These are phyloP conservation scores for Pantala flavescens DNA, from an alignment of 1,140 invertebrate genomes.

Conservation along the genomic window DNA sequence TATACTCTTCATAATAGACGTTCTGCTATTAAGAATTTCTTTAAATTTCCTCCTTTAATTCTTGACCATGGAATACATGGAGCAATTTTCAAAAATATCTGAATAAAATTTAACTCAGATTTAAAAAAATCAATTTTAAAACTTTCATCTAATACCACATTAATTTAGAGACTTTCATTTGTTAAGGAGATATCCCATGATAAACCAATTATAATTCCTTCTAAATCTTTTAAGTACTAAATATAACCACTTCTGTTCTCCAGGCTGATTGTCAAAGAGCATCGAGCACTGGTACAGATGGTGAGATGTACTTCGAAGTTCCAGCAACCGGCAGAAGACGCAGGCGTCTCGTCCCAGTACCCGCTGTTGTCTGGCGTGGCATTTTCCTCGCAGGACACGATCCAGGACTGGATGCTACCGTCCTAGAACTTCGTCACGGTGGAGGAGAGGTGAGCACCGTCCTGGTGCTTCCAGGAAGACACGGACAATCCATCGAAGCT, in stretches of 20 bases:
- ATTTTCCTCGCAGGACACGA: slow-evolving; percentile 73
- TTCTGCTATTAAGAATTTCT: too few species aligned
- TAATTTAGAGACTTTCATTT: too few species aligned
- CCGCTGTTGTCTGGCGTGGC: slow-evolving; percentile 61
- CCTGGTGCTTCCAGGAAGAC: slow-evolving; percentile 67
- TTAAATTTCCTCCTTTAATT: too few species aligned
- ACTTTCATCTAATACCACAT: too few species aligned
- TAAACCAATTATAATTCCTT: too few species aligned
- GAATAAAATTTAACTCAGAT: too few species aligned
- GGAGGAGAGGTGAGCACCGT: slow-evolving; percentile 58
- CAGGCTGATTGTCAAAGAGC: slow-evolving; percentile 61
- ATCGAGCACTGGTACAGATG: slow-evolving; percentile 60
- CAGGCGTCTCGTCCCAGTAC: slow-evolving; percentile 59
- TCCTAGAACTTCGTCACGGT: slow-evolving; percentile 38
- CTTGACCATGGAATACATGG: too few species aligned
- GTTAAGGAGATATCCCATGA: too few species aligned
- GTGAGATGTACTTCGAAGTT: slow-evolving; percentile 74
- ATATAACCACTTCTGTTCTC: not conserved
- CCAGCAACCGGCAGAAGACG: slow-evolving; percentile 63
- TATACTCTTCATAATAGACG: too few species aligned
- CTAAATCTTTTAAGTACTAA: too few species aligned
- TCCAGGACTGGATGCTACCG: slow-evolving; percentile 66
- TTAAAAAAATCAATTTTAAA: too few species aligned
- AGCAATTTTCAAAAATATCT: too few species aligned
- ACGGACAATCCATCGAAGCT: slow-evolving; percentile 14